phyloP scores from a whole-genome alignment of 2,113 vertebrate species.

The Anarhynchus alexandrinus region DNA sequence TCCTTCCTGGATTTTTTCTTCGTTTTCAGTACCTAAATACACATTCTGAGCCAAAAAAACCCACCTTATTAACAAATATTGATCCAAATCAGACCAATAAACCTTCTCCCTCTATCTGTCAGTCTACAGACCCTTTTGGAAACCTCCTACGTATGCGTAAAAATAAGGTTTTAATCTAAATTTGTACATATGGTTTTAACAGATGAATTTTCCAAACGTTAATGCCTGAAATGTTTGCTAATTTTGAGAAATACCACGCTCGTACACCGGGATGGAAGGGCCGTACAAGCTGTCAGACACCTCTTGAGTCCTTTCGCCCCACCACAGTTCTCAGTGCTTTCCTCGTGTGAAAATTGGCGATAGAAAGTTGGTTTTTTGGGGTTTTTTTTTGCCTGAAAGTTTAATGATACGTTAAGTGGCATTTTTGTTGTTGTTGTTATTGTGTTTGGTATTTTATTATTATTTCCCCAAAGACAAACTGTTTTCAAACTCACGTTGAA shows the following conservation, averaged over 20 bases:
- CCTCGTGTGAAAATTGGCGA: not conserved
- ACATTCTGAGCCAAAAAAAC: not conserved
- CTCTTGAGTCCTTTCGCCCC: not conserved
- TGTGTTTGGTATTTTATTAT: not conserved
- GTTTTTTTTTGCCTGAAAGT: not conserved
- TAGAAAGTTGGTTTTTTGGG: not conserved
- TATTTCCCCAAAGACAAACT: not conserved
- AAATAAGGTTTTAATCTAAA: not conserved
- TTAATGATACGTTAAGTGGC: not conserved
- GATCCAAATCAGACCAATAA: not conserved
- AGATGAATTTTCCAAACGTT: not conserved
- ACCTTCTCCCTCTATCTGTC: not conserved
- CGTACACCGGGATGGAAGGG: fast-evolving
- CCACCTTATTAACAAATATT: not conserved
- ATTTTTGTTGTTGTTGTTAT: not conserved
- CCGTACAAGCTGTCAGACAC: not conserved
- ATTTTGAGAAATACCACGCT: not conserved
- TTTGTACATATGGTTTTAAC: not conserved
- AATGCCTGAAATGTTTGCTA: not conserved
- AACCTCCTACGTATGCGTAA: not conserved
- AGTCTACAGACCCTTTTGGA: not conserved
- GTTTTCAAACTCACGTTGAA: not conserved
- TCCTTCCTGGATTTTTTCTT: not conserved
- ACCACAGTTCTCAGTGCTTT: not conserved
- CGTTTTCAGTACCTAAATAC: not conserved